Base-by-base conservation (phyloP, 2,888 invertebrate genomes). In the Geotrupes spiniger region DNA sequence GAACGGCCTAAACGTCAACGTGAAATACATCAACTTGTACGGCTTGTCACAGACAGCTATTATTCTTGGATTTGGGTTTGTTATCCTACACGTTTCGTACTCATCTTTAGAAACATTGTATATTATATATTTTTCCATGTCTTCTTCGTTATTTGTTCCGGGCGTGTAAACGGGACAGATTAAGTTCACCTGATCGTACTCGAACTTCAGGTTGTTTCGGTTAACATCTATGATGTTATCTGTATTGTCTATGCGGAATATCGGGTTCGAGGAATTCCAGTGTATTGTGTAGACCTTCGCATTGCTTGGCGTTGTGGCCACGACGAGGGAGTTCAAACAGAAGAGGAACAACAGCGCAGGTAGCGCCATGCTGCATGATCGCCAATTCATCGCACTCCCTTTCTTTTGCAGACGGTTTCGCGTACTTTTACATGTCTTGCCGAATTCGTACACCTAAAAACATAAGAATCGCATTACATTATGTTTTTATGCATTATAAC, bases 1-100 rank as follows among this genome's bases (percentile, higher is more conserved):
- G 76, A 94, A 95, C 69, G 93, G 92, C 76, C 94, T 83, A 79
- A 95, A 95, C 61, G 94, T 94, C 73, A 95, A 92, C 56, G 94
- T 94, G 78, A 93, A 93, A 77, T 92, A 94, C 91, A 92, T 90
- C 71, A 90, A 77, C 77, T 89, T 92, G 77, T 88, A 86, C 64
- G 94, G 94, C 73, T 94, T 93, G 80, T 94, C 92, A 83, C 94
- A 95, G 74, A 93, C 88, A 58, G 94, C 94, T 77, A 95, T 94
- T 68, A 92, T 91, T 69, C 92, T 82, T 50, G 94, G 92, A 76
- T 88, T 91, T 37, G 92, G 89, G 79, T 93, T 92, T 57, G 92
- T 93, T 81, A 94, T 93, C 71, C 93, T 84, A 79, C 94, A 95
- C 65, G 92, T 91, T 77, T 95, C 93, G 69, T 94, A 95, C 73